phyloP scores from a whole-genome alignment of 2,888 invertebrate genomes.

The Zaprionus obscuricornis region DNA sequence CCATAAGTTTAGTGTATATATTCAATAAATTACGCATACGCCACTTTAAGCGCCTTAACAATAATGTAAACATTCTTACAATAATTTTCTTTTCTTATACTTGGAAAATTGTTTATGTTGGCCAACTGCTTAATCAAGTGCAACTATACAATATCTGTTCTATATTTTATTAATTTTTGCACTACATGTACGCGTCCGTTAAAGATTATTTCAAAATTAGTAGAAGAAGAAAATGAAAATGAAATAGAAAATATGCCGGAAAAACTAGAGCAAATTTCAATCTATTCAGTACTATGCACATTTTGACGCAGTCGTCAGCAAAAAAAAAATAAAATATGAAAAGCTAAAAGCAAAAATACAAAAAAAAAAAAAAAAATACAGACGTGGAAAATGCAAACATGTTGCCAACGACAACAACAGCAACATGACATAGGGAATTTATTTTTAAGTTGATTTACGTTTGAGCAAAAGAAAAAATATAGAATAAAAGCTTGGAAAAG shows the following conservation, averaged over 20 bases:
- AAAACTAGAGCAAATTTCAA: conserved; percentile 69
- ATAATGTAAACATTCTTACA: conserved; percentile 47
- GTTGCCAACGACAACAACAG: conserved; percentile 51
- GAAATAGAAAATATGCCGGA: conserved; percentile 60
- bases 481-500: no score
- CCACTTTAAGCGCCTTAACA: conserved; percentile 34
- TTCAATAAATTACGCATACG: conserved; percentile 62
- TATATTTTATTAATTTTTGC: conserved; percentile 28
- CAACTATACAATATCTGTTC: conserved; percentile 15
- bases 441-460: conserved; percentile 51
- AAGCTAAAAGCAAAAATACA: conserved; percentile 23
- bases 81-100: no score
- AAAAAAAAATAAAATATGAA: conserved; percentile 51
- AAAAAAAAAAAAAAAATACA: conserved; percentile 17
- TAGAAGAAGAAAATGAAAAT: not conserved
- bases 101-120: conserved; percentile 30
- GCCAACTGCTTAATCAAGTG: conserved; percentile 51
- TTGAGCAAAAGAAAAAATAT: not conserved
- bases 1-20: conserved; percentile 43
- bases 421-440: conserved; percentile 63
- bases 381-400: conserved; percentile 67
- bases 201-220: no score
- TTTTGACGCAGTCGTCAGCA: conserved; percentile 36
- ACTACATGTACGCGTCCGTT: conserved; percentile 33
- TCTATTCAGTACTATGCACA: conserved; percentile 52